Evolutionary conservation across 1,140 invertebrate genomes (phyloP).

Genomic region (Cyrtorhinus lividipennis): DNA sequence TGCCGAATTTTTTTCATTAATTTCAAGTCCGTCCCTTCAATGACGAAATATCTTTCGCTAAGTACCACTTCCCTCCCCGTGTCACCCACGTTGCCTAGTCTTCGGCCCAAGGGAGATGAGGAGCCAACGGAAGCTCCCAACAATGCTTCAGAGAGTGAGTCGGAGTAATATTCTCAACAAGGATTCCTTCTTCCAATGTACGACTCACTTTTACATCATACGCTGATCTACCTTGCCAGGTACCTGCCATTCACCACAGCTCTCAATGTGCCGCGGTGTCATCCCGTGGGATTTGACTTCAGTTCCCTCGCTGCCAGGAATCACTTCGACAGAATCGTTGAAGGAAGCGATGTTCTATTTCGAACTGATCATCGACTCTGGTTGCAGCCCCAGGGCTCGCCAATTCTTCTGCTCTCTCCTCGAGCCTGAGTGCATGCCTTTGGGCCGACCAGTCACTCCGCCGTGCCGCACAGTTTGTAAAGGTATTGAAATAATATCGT

Average conservation of each 20-base stretch:
- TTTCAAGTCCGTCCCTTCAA: conserved; percentile 13
- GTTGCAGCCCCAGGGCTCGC: conserved; percentile 42
- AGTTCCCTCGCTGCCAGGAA: conserved; percentile 29
- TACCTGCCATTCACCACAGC: conserved; percentile 22
- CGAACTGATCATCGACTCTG: conserved; percentile 39
- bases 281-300: conserved; percentile 46
- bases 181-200: neutral
- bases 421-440: conserved; percentile 46
- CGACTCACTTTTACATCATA: neutral
- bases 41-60: conserved; percentile 13
- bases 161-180: neutral
- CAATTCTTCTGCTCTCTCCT: conserved; percentile 46
- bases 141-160: conserved; percentile 20
- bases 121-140: conserved; percentile 11
- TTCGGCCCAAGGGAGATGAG: conserved; percentile 11
- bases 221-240: conserved; percentile 13
- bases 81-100: conserved; percentile 22
- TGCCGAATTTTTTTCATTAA: too few relatives aligned
- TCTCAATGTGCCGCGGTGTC: conserved; percentile 37
- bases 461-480: conserved; percentile 49
- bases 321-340: conserved; percentile 29
- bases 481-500: conserved; percentile 31
- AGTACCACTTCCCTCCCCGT: conserved; percentile 20
- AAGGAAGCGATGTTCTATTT: conserved; percentile 35
- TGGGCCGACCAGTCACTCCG: conserved; percentile 37